Percentiles rank a stretch among this genome's conserved stretches.
These are phyloP conservation scores for Turritopsis dohrnii DNA, from an alignment of 30 jellyfish, hydroid and myxozoan species.

Conservation along the genomic window DNA sequence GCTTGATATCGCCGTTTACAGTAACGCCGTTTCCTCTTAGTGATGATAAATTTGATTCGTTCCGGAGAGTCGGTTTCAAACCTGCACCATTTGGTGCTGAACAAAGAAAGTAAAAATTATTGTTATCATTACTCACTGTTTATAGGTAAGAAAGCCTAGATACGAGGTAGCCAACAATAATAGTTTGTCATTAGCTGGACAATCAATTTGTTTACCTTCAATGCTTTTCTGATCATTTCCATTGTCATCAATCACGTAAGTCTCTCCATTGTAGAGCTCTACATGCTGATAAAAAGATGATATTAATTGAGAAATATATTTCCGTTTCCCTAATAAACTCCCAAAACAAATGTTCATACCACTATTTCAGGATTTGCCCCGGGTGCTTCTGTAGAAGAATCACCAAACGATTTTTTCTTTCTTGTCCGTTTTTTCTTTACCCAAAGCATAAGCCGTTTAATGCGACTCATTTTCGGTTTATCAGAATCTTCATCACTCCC, in stretches of 20 bases:
- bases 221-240: slow-evolving; percentile 9
- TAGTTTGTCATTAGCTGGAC: neutral
- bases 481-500: slow-evolving; percentile 52
- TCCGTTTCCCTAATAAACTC: no score
- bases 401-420: slow-evolving; percentile 29
- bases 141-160: no score
- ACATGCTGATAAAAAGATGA: no score
- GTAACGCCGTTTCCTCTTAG: slow-evolving; percentile 25
- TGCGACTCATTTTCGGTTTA: slow-evolving; percentile 57
- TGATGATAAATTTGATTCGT: slow-evolving; percentile 17
- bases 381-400: neutral
- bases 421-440: slow-evolving; percentile 56
- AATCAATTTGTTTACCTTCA: neutral
- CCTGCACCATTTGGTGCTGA: slow-evolving; percentile 32
- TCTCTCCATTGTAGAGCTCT: slow-evolving; percentile 25
- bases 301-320: no score
- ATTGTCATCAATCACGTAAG: neutral
- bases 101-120: no score
- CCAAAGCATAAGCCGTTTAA: slow-evolving; percentile 81
- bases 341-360: slow-evolving; percentile 17
- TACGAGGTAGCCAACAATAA: no score
- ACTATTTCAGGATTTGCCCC: slow-evolving; percentile 14
- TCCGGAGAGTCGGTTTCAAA: slow-evolving; percentile 46
- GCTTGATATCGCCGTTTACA: slow-evolving; percentile 64
- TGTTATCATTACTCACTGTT: no score